Percentiles rank a stretch among this genome's conserved stretches.
Evolutionary conservation across 2,888 invertebrate species (phyloP).

Genomic region (Synanthedon myopaeformis): DNA sequence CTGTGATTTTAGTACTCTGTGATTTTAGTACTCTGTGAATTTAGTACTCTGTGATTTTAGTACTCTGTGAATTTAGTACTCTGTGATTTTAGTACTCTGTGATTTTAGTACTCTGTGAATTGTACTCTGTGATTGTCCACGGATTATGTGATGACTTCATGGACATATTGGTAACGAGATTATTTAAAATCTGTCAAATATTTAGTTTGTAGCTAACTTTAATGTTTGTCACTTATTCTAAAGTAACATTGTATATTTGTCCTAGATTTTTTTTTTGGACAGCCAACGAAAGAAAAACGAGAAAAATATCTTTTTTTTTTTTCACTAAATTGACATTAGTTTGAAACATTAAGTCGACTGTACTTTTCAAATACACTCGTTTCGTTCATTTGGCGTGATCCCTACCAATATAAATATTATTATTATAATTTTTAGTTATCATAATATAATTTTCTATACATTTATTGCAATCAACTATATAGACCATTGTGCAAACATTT

Average conservation of each 20-base stretch:
- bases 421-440: not conserved
- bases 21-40: too few species aligned
- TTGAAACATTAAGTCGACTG: constrained; percentile 3
- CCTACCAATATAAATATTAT: constrained; percentile 8
- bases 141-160: too few species aligned
- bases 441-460: constrained; percentile 6
- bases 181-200: too few species aligned
- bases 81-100: too few species aligned
- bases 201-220: too few species aligned
- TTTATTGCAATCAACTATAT: constrained; percentile 16
- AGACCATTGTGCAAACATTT: constrained; percentile 24
- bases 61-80: too few species aligned
- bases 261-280: constrained; percentile 3
- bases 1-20: too few species aligned
- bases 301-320: constrained; percentile 4
- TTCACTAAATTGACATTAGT: constrained; percentile 21
- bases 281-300: constrained; percentile 8
- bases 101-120: too few species aligned
- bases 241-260: not conserved
- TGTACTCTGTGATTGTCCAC: too few species aligned
- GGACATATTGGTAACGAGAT: too few species aligned
- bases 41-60: too few species aligned
- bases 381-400: constrained; percentile 6
- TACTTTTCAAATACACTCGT: constrained; percentile 5
- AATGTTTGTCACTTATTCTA: too few species aligned